These are phyloP conservation scores for Dendrolimus pini DNA, from an alignment of 2,888 invertebrate species.

Conservation along the genomic window DNA sequence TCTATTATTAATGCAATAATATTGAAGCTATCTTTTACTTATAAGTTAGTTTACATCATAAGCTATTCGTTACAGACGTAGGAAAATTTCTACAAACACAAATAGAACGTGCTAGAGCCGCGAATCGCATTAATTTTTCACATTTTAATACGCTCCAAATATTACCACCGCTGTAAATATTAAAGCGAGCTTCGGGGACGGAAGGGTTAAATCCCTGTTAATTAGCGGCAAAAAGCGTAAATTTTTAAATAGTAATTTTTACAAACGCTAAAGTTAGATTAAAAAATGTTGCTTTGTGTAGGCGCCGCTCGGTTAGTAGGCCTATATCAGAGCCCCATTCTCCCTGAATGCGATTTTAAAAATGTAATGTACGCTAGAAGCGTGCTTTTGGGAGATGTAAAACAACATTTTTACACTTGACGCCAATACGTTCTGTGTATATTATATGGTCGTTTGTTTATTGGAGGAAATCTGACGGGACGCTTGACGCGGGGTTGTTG, in stretches of 20 bases:
- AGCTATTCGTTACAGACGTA: background rate
- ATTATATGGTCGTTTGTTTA: constrained; percentile 65
- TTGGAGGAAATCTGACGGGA: constrained; percentile 18
- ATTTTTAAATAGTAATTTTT: constrained; percentile 77
- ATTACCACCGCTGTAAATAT: constrained; percentile 72
- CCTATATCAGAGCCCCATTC: constrained; percentile 51
- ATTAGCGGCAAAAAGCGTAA: constrained; percentile 64
- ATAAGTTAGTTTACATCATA: no score
- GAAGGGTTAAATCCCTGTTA: constrained; percentile 76
- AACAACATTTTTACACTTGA: constrained; percentile 60
- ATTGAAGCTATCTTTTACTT: no score
- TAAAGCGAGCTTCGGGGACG: constrained; percentile 68
- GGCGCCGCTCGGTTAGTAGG: constrained; percentile 52
- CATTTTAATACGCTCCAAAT: constrained; percentile 75
- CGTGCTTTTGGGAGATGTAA: constrained; percentile 61
- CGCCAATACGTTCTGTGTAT: constrained; percentile 56
- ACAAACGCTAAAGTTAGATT: constrained; percentile 77
- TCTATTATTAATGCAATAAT: no score
- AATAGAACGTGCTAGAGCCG: constrained; percentile 17
- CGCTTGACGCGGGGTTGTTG: background rate
- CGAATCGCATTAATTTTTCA: constrained; percentile 66
- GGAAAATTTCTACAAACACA: background rate
- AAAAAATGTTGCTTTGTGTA: constrained; percentile 63
- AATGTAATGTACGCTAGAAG: constrained; percentile 61
- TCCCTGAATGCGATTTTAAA: constrained; percentile 65